Base-by-base conservation (phyloP, 1,140 invertebrate species). In the Drosophila quadrilineata region DNA sequence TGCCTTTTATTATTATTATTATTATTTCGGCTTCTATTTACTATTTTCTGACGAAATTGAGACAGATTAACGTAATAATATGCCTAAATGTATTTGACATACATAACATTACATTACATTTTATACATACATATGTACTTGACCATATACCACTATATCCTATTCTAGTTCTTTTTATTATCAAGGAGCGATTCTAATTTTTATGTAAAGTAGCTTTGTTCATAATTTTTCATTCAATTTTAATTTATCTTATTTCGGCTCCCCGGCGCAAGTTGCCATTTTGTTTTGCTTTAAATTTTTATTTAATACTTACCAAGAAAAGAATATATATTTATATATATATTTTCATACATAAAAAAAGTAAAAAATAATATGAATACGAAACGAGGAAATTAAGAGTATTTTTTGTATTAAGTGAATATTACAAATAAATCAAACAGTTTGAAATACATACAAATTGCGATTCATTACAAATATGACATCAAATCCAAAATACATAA, bases 361-460 rank as follows among this genome's bases (percentile, higher is more conserved):
- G 53, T 24, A 63, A 35, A 56, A 48, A 26, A 24, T n/a, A 29
- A 41, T 68, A 79, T 43, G 40, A 46, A 73, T 74, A 66, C 58
- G 48, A 53, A 54, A 80, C 43, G 76, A 64, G 71, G 68, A 82
- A 80, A 82, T 66, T 57, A 84, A 72, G 76, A 82, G 76, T 82
- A 82, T 80, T 82, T 79, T 82, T 82, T 82, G 77, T 84, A 82
- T 84, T 82, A 82, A 82, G 76, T 76, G 67, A 84, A 84, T 53
- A 62, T 84, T 82, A 82, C 63, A 82, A 82, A 82, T 84, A 80
- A 82, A 80, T 58, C 17, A 69, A 64, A 82, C 29, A 45, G 60
- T 50, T 60, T 66, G 38, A 66, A 53, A 60, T 46, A 60, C n/a
- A 31, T 31, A 3, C n/a, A n/a, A n/a, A n/a, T n/a, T n/a, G n/a